Base-by-base conservation (phyloP, 2,888 invertebrate species). In the Panorpa germanica region DNA sequence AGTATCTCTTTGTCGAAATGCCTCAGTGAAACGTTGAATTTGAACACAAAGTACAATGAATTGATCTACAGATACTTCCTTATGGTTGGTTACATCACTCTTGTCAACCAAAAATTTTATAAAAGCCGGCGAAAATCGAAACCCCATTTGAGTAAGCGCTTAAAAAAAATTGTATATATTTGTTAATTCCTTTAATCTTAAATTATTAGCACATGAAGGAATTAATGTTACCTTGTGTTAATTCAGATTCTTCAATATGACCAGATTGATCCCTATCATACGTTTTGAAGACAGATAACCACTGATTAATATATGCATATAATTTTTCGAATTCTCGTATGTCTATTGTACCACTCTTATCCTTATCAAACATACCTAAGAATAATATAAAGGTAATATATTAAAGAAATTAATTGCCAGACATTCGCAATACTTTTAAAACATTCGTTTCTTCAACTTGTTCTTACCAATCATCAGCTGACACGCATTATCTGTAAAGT, bases 21-120 rank as follows among this genome's bases (percentile, higher is more conserved):
- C 81, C 48, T 91, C 90, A 18, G 75, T 85, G 39, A 83, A 81
- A 37, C 76, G 70, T 48, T 86, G 86, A 38, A 90, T 70, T 58
- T 88, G 80, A 7, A 90, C 78, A 50, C 86, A 86, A 8, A 80
- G 50, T 21, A 88, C 81, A 41, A 90, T 88, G 47, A 90, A 90
- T 42, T 73, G 71, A 53, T 90, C 90, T 21, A 90, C 75, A 1
- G 82, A 75, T 35, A 74, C 65, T 43, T 64, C 67, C 37, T 62
- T 65, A 35, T 61, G 64, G 36, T 59, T 59, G 34, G 58, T 57
- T 1, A 68, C 52, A 50, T 82, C 80, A 45, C 70, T 67, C 49
- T 74, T 72, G 38, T 67, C 64, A 6, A 74, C 60, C 34, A 86
- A 52, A 44, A 75, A 71, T 34, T 62, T 64, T 8, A 80, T 61